Evolutionary conservation across 2,797 vertebrate species (phyloP).

Genomic region (Acanthurus leucopareius): DNA sequence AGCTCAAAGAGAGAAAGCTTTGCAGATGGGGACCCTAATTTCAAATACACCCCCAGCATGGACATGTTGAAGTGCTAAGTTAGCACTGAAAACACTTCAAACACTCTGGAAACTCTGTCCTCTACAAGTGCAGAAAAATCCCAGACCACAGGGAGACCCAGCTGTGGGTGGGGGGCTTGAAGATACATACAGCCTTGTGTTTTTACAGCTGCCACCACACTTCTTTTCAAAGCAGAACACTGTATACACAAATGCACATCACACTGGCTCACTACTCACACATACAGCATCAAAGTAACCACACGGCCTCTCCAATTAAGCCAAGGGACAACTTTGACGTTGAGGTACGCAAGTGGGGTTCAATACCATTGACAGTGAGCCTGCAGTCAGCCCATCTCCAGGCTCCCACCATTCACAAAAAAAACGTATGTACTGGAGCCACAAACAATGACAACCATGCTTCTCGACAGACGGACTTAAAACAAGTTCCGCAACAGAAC

Average conservation of each 20-base stretch:
- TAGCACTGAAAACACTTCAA: constrained; percentile 43
- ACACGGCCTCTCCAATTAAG: constrained; percentile 35
- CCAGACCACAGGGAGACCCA: constrained; percentile 48
- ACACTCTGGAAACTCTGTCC: constrained; percentile 43
- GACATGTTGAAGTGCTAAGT: constrained; percentile 43
- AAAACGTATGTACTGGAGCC: constrained; percentile 15
- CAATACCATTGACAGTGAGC: constrained; percentile 25
- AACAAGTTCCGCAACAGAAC: constrained; percentile 44
- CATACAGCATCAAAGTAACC: constrained; percentile 47
- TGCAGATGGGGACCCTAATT: constrained; percentile 17
- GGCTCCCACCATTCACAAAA: constrained; percentile 36
- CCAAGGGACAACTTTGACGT: constrained; percentile 55
- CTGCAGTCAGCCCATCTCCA: constrained; percentile 1
- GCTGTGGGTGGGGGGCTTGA: constrained; percentile 44
- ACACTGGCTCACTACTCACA: constrained; percentile 48
- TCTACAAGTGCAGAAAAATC: constrained; percentile 41
- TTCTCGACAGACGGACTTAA: constrained; percentile 17
- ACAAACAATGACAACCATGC: constrained; percentile 35
- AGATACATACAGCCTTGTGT: constrained; percentile 66
- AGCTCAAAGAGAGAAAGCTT: constrained; percentile 39
- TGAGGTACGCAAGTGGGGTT: constrained; percentile 22
- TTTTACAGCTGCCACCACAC: constrained; percentile 78
- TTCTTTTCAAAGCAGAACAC: constrained; percentile 66
- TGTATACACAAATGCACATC: constrained; percentile 46
- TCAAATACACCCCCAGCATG: not conserved